Percentiles rank a stretch among this genome's conserved stretches.
These are phyloP conservation scores for Lasioglossum leucozonium DNA, from an alignment of 2,888 invertebrate genomes.

Conservation along the genomic window DNA sequence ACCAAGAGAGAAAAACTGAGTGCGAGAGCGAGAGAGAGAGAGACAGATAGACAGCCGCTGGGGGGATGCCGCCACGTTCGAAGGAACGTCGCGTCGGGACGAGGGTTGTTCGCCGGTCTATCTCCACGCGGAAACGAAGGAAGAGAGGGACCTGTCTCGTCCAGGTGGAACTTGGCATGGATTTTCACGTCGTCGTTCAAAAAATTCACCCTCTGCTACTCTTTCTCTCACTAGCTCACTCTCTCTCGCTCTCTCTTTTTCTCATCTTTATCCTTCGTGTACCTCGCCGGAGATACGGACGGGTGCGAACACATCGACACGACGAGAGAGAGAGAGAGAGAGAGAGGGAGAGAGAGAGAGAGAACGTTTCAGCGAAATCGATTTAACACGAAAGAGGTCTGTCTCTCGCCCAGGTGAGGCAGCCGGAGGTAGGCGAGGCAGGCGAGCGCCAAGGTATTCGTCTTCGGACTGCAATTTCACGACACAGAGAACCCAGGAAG, in stretches of 20 bases:
- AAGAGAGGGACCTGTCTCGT: conserved; percentile 25
- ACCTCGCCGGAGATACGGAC: background rate
- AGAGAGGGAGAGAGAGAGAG: no score
- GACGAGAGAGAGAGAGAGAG: background rate
- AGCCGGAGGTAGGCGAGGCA: background rate
- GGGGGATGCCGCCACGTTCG: background rate
- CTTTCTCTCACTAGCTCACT: background rate
- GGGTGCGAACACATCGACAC: background rate
- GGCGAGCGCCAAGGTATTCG: conserved; percentile 38
- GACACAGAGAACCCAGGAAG: conserved; percentile 42
- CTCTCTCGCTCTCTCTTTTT: no score
- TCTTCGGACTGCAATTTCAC: conserved; percentile 53
- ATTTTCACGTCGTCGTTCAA: conserved; percentile 39
- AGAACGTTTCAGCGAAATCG: conserved; percentile 48
- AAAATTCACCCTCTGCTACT: conserved; percentile 6
- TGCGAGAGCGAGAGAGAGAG: background rate
- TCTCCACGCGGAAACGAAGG: conserved; percentile 14
- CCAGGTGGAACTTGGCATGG: conserved; percentile 19
- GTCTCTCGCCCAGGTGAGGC: conserved; percentile 24
- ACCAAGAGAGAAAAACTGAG: background rate
- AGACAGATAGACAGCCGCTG: background rate
- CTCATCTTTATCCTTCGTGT: background rate
- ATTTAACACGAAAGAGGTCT: conserved; percentile 55
- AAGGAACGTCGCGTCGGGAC: conserved; percentile 4
- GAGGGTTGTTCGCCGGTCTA: background rate